Base-by-base conservation (phyloP, 2,888 invertebrate species). In the Odontocolon sp. region DNA sequence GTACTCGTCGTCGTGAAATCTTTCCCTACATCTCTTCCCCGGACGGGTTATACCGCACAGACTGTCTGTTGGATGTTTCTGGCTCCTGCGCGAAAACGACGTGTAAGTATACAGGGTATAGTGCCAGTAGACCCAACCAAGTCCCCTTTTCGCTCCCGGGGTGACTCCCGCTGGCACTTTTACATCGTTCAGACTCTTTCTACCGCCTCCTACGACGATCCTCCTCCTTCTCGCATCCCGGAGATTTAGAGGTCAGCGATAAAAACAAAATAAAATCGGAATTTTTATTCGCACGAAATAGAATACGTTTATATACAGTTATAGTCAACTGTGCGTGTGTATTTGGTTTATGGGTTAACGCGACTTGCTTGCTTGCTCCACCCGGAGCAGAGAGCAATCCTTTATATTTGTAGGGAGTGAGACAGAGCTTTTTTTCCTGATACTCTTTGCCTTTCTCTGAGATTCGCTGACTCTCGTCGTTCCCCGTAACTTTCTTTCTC, bases 211-310 rank as follows among this genome's bases (percentile, higher is more conserved):
- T 69, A 64, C 73, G 67, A 76, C 52, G 71, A 81, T 73, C 61
- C 52, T 66, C 56, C 42, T 59, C 23, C 40, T 56, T 42, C 57
- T 52, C 61, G 36, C 45, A 59, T 72, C 69, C 42, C 18, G 42
- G 74, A 78, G 80, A 80, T 80, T 80, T 80, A 80, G 76, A 77
- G 77, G 79, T 78, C 71, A 80, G 78, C 79, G 73, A 75, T 80
- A 80, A 74, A 77, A 75, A 77, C 54, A 70, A 78, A 80, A 81
- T 82, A 84, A 83, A 84, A 86, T 86, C 84, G 84, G 84, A 86
- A 88, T 86, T 86, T 88, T 87, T 85, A 87, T 83, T 84, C 84
- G 83, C 82, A 82, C 86, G 83, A 87, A 88, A 88, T 87, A 87
- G 89, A 88, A 88, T 88, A 87, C 77, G 67, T 61, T 33, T 47